Evolutionary conservation across 23 tunicate species (phyloP), one percentile per base, ranked within the genome.

Genomic region (Phallusia fumigata): DNA sequence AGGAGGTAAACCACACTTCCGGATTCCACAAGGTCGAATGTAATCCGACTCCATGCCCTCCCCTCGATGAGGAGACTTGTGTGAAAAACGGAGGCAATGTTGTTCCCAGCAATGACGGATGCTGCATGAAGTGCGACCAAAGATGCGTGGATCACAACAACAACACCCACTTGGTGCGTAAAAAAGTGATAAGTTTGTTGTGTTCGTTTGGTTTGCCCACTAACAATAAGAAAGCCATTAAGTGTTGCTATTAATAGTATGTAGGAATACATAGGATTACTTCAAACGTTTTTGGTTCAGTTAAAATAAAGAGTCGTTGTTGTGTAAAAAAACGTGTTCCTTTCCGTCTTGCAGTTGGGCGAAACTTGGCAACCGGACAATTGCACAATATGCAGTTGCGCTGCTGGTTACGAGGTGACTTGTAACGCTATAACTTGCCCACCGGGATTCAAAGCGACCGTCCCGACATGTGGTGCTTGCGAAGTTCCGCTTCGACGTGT

Each of bases 101-200:
- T 50, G 98, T 85, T 6, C 88, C 84, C 79, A 88, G 90, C 33
- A 81, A 94, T 19, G 94, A 94, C 49, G 98, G 94, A 0, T 94
- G 98, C 83, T 94, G 98, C 83, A 34, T 65, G 83, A 89, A 82
- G 50, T 94, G 98, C 45, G 94, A 85, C 65, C 81, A 89, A 87
- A 74, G 81, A 49, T 94, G 98, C 74, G 75, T 94, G 6, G 93
- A 88, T 33, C 73, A 52, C 32, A 72, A 86, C 65, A 91, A 91
- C 85, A 79, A 82, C 58, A 86, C 90, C 19, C 65, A 94, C 74
- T 18, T 51, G 74, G 98, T 94, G 85, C 24, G 78, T 65, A 40
- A n/a, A n/a, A n/a, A n/a, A n/a, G n/a, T n/a, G n/a, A n/a, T n/a
- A n/a, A n/a, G n/a, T n/a, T n/a, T n/a, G n/a, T n/a, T n/a, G n/a